Conservation (phyloP, 37 sponge, comb jelly and placozoan species). For the Crambe crambe region DNA sequence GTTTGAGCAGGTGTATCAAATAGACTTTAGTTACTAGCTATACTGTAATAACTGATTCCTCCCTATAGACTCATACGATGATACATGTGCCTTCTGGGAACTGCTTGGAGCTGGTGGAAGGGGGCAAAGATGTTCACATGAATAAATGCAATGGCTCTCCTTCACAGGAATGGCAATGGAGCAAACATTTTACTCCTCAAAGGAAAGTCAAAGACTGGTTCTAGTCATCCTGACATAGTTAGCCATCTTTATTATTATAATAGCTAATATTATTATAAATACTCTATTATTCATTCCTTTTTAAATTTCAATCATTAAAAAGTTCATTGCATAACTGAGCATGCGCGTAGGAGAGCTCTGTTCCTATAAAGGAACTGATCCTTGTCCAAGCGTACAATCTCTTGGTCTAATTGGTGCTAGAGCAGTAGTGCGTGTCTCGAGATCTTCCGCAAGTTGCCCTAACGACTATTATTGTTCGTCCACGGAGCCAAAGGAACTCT, state of each 20-base stretch:
- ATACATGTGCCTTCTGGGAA: slow-evolving; percentile 10
- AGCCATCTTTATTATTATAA: not conserved
- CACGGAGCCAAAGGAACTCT: too few species aligned
- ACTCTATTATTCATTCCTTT: not conserved
- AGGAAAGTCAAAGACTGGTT: slow-evolving; percentile 22
- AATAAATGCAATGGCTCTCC: slow-evolving; percentile 21
- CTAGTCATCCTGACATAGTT: not conserved
- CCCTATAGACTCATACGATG: slow-evolving; percentile 8
- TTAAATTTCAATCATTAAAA: not conserved
- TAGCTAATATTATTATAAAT: not conserved
- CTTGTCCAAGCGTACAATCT: too few species aligned
- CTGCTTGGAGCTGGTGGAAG: slow-evolving; percentile 10
- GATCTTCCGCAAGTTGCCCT: too few species aligned
- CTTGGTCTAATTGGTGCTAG: too few species aligned
- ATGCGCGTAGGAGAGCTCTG: too few species aligned
- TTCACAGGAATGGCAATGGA: slow-evolving; percentile 21
- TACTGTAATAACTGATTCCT: slow-evolving; percentile 7
- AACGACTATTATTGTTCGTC: too few species aligned
- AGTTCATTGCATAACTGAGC: not conserved
- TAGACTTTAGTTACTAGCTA: too few species aligned
- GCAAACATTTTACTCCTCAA: slow-evolving; percentile 11
- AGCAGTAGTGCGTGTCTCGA: too few species aligned
- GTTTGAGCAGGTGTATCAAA: too few species aligned
- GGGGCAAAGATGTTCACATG: slow-evolving; percentile 9
- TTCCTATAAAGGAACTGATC: too few species aligned